Base-by-base conservation (phyloP, 2,888 invertebrate species). In the Bruchidius siliquastri region DNA sequence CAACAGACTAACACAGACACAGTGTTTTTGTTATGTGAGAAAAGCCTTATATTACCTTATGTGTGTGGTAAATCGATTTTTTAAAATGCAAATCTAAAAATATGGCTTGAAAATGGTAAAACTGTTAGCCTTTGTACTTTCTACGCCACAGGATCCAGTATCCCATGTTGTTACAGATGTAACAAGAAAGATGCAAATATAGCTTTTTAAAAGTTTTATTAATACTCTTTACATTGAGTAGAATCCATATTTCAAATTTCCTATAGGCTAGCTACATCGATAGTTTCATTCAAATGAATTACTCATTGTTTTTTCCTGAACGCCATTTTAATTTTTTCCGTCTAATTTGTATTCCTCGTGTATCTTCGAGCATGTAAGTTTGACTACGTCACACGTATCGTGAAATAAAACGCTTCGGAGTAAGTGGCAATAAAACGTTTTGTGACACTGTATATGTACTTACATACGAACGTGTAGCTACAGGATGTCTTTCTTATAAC, bases 291-390 rank as follows among this genome's bases (percentile, higher is more conserved):
- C 72, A 74, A 74, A 74, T 74, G 71, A 72, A 72, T 72, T 74
- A 74, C 68, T 74, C 74, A 74, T 74, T 74, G 74, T 74, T 74
- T 74, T 74, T 74, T 74, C 74, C 74, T 74, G 74, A 71, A 70
- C 70, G 71, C 71, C 72, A 70, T 71, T 74, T 74, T 22, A 74
- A 74, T 72, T 72, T 74, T 72, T 71, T 71, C 68, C 20, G 71
- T 67, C 72, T 70, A 68, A 72, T 74, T 74, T 68, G 70, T 74
- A 74, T 74, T 72, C 74, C 30, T 30, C 21, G 70, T 21, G 32
- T 67, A 66, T 67, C 67, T 72, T 72, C 70, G 68, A 72, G 70
- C 74, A 72, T 72, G 73, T 71, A 71, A 70, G 72, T 72, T 72
- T 70, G 71, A 70, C 72, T 72, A 71, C 74, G 74, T 74, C 74